Evolutionary conservation across 2,113 vertebrate species (phyloP).

Genomic region (Ameiurus melas): DNA sequence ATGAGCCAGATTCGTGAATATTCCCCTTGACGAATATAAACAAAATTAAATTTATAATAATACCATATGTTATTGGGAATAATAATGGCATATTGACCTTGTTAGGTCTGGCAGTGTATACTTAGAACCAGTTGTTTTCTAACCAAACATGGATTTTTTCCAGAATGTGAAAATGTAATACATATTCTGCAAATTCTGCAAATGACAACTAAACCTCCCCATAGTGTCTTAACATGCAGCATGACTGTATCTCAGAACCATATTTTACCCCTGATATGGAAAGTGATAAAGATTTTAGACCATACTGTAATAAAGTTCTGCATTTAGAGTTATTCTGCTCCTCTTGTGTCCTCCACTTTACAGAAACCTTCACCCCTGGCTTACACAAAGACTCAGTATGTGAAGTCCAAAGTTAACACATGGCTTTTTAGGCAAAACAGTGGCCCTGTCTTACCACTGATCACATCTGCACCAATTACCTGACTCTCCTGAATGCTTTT

Average conservation of each 20-base stretch:
- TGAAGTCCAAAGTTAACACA: neutral
- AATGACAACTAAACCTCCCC: neutral
- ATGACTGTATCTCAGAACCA: neutral
- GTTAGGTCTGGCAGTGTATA: neutral
- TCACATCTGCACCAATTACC: conserved; percentile 1
- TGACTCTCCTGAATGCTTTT: neutral
- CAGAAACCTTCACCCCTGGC: neutral
- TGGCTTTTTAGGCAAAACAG: neutral
- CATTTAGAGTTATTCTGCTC: neutral
- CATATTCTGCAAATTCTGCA: neutral
- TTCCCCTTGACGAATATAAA: neutral
- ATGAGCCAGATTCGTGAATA: neutral
- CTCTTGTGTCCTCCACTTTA: neutral
- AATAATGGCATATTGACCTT: neutral
- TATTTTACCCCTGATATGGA: neutral
- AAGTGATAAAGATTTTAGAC: neutral
- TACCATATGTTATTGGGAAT: neutral
- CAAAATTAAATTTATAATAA: neutral
- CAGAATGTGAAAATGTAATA: neutral
- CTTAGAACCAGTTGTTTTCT: neutral
- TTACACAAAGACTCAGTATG: neutral
- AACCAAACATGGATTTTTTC: neutral
- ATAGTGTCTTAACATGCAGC: neutral
- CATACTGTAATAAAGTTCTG: neutral
- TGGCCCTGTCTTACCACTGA: neutral